Conservation (phyloP, 2,113 vertebrate genomes). For the Pachyramphus minor region DNA sequence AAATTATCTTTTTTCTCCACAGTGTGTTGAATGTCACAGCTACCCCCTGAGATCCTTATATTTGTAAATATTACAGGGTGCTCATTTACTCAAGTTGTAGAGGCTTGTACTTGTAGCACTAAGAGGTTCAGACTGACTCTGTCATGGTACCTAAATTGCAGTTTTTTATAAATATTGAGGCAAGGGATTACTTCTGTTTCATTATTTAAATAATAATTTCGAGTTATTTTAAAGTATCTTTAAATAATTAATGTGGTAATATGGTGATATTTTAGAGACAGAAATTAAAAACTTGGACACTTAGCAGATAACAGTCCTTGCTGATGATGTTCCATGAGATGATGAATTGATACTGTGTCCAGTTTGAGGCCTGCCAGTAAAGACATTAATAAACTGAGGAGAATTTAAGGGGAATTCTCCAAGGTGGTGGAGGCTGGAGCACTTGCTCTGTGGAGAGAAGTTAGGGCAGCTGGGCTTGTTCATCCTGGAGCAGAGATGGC, state of each 20-base stretch:
- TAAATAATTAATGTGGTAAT: background rate
- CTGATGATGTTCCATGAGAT: background rate
- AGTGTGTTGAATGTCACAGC: background rate
- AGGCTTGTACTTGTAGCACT: background rate
- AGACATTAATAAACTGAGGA: background rate
- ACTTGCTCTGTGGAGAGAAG: background rate
- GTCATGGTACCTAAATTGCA: background rate
- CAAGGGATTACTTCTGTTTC: background rate
- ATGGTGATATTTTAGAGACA: background rate
- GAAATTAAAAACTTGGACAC: background rate
- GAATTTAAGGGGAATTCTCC: background rate
- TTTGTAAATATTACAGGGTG: background rate
- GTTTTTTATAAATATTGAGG: background rate
- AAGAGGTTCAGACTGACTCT: background rate
- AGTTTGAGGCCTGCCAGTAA: background rate
- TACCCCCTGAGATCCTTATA: background rate
- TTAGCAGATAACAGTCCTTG: background rate
- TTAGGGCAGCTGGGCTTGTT: background rate
- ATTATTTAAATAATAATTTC: background rate
- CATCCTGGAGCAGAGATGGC: background rate
- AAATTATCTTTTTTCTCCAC: background rate
- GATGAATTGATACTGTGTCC: accelerated
- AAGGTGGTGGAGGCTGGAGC: background rate
- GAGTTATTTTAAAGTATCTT: background rate
- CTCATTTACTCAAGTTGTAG: background rate